phyloP scores from a whole-genome alignment of 2,797 vertebrate genomes.

The Remorina albescens region DNA sequence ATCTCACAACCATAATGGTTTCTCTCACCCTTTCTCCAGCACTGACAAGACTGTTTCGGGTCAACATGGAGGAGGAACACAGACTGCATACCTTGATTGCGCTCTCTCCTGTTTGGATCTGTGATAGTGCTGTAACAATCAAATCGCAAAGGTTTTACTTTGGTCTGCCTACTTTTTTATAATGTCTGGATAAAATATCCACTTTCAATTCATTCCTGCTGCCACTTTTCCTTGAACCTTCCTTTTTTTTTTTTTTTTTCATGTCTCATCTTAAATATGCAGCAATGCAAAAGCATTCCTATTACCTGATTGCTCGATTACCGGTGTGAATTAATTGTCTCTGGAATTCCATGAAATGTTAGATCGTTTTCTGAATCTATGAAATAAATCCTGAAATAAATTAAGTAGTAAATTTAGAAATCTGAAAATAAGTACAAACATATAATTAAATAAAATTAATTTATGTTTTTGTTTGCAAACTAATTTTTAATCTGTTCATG shows the following conservation, averaged over 20 bases:
- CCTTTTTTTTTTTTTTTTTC: neutral
- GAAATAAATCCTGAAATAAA: no score
- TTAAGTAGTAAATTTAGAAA: no score
- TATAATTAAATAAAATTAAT: no score
- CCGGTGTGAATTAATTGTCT: no score
- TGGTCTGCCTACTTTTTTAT: conserved; percentile 5
- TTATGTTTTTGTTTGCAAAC: no score
- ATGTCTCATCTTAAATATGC: conserved; percentile 5
- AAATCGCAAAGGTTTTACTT: neutral
- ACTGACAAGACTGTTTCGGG: neutral
- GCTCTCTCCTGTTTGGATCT: neutral
- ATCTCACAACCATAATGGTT: neutral
- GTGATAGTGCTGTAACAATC: neutral
- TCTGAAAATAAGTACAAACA: no score
- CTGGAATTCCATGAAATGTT: no score
- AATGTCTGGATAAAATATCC: neutral
- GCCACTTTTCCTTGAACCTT: neutral
- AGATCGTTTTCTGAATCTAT: no score
- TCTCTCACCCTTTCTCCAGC: neutral
- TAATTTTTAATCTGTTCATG: no score
- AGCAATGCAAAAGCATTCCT: conserved; percentile 14
- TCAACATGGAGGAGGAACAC: conserved; percentile 19
- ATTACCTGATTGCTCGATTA: neutral
- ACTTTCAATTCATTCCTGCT: conserved; percentile 5
- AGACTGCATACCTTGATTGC: neutral